Evolutionary conservation across 37 sponge, comb jelly and placozoan species (phyloP).

Genomic region (Axinella damicornis): DNA sequence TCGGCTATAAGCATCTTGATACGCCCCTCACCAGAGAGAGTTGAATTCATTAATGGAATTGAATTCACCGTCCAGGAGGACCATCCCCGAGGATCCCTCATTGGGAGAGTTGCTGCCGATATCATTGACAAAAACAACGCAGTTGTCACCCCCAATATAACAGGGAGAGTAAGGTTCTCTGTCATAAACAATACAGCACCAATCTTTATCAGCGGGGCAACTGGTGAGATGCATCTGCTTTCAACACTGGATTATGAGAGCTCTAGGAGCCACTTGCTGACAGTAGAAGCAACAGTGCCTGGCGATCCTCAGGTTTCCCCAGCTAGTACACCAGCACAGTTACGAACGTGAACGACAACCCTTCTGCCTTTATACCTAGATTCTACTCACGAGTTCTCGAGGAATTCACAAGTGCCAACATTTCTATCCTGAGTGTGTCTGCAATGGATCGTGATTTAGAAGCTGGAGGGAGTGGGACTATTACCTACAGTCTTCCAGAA

Average conservation of each 20-base stretch:
- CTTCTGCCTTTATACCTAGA: constrained; percentile 35
- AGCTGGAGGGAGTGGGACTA: neutral
- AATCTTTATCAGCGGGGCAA: constrained; percentile 6
- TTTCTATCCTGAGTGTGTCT: constrained; percentile 14
- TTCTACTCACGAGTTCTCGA: constrained; percentile 42
- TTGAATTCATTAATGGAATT: neutral
- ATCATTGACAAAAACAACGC: constrained; percentile 28
- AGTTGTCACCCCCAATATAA: neutral
- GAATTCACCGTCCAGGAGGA: neutral
- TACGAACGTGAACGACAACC: constrained; percentile 60
- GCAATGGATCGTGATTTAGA: constrained; percentile 52
- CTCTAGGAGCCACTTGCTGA: neutral
- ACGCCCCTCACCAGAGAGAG: constrained; percentile 29
- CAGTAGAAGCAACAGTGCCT: neutral
- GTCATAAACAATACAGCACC: neutral
- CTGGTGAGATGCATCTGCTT: constrained; percentile 25
- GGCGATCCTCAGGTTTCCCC: neutral
- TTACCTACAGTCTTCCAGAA: constrained; percentile 35
- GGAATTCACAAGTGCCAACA: constrained; percentile 22
- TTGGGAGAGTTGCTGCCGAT: constrained; percentile 19
- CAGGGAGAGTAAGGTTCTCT: neutral
- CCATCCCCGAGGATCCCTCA: neutral
- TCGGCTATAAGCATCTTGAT: constrained; percentile 25
- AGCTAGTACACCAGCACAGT: neutral
- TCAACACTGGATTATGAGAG: constrained; percentile 42